Evolutionary conservation across 2,797 vertebrate species (phyloP).

Genomic region (Mus minutoides): DNA sequence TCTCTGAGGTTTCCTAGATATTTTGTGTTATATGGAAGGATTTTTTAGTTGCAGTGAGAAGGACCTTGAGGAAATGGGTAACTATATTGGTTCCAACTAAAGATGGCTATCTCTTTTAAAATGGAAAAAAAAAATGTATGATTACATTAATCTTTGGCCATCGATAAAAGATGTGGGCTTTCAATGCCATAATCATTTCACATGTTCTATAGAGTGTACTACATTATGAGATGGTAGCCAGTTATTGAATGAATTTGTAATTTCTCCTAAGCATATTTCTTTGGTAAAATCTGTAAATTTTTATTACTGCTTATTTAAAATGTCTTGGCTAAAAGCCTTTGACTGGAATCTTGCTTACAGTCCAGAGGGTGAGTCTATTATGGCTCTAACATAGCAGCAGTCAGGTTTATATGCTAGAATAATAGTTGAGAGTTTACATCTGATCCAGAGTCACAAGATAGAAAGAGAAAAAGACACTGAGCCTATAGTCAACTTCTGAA

Average conservation of each 20-base stretch:
- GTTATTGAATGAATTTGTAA: neutral
- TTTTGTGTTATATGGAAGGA: neutral
- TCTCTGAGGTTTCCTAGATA: neutral
- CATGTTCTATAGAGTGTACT: neutral
- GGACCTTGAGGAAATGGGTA: neutral
- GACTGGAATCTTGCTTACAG: neutral
- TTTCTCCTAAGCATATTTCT: neutral
- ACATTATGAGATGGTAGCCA: neutral
- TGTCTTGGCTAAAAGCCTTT: neutral
- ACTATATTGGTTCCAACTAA: neutral
- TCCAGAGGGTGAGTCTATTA: neutral
- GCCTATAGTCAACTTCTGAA: too few species aligned
- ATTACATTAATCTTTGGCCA: too few species aligned
- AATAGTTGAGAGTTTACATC: neutral
- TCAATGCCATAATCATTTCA: neutral
- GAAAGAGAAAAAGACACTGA: neutral
- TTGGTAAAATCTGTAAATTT: neutral
- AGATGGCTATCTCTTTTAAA: neutral
- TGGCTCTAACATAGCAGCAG: neutral
- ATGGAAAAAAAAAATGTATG: neutral
- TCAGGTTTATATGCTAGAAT: neutral
- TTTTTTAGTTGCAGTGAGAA: neutral
- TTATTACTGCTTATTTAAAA: neutral
- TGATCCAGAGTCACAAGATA: neutral
- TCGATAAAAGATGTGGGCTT: accelerated